Conservation (phyloP, 2,888 invertebrate species). For the Eubasilissa splendida region DNA sequence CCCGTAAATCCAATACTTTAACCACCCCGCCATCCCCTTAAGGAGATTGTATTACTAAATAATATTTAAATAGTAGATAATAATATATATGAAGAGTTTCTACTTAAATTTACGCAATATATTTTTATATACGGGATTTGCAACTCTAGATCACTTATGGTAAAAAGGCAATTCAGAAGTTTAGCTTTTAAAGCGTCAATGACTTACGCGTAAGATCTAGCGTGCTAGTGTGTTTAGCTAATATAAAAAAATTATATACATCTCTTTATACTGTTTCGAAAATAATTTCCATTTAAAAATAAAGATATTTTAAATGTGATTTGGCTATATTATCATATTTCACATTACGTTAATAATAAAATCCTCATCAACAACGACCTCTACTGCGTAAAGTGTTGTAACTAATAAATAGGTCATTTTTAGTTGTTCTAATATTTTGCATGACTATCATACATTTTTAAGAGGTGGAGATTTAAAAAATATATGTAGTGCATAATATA, state of each 20-base stretch:
- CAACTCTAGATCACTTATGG: slow-evolving; percentile 41
- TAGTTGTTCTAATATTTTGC: too few relatives aligned
- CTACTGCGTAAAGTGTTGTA: too few relatives aligned
- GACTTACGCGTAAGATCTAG: slow-evolving; percentile 42
- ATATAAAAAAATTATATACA: slow-evolving; percentile 14
- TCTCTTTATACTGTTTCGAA: too few relatives aligned
- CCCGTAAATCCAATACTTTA: slow-evolving; percentile 28
- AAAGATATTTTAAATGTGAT: too few relatives aligned
- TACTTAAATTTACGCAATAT: slow-evolving; percentile 2
- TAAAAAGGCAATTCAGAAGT: slow-evolving; percentile 51
- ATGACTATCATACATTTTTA: too few relatives aligned
- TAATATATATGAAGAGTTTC: slow-evolving; percentile 9
- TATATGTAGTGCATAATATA: too few relatives aligned
- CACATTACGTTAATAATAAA: too few relatives aligned
- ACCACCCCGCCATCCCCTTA: neutral
- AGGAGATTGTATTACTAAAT: slow-evolving; percentile 7
- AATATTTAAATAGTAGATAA: neutral
- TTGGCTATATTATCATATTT: too few relatives aligned
- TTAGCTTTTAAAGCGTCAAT: slow-evolving; percentile 43
- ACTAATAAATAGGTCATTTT: too few relatives aligned
- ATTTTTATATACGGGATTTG: slow-evolving; percentile 20
- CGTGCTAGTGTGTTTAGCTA: slow-evolving; percentile 36
- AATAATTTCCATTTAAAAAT: too few relatives aligned
- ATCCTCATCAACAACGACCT: too few relatives aligned
- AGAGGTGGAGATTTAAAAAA: too few relatives aligned